A percentile compares a stretch with the other conserved stretches of the same genome.
These are phyloP conservation scores for Aplochiton taeniatus DNA, from an alignment of 2,797 vertebrate genomes.

Conservation along the genomic window DNA sequence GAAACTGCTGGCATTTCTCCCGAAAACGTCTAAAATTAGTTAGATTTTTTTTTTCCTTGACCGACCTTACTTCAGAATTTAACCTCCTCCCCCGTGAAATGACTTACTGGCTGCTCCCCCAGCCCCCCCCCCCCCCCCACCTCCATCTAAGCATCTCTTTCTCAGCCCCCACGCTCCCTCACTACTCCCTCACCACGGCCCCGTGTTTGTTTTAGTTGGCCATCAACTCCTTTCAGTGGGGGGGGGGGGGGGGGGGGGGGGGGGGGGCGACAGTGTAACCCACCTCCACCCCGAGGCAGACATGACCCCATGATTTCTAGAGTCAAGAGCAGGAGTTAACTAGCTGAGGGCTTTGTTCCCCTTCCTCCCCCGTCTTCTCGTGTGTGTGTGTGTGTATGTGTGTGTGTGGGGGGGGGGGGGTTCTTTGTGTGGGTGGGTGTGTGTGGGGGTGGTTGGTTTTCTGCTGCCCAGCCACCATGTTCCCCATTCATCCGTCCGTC, in stretches of 20 bases:
- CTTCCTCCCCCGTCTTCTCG: constrained; percentile 26
- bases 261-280: constrained; percentile 79
- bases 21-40: not conserved
- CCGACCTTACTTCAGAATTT: constrained; percentile 56
- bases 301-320: constrained; percentile 58
- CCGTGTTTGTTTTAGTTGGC: constrained; percentile 84
- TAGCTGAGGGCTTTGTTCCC: too few species aligned
- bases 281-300: constrained; percentile 70
- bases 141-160: not conserved
- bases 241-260: too few species aligned
- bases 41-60: constrained; percentile 49
- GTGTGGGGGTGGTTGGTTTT: constrained; percentile 36
- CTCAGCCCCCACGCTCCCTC: constrained; percentile 14
- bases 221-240: constrained; percentile 69
- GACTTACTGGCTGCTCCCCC: constrained; percentile 50
- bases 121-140: constrained; percentile 37
- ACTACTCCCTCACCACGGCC: constrained; percentile 51
- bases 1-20: constrained; percentile 18
- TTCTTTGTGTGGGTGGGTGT: too few species aligned
- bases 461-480: constrained; percentile 72
- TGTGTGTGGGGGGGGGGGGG: too few species aligned
- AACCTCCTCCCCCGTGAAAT: constrained; percentile 56
- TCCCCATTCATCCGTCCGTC: constrained; percentile 74
- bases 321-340: too few species aligned
- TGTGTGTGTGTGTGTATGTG: too few species aligned